Base-by-base conservation (phyloP, 2,797 vertebrate species). In the Florisuga fusca region DNA sequence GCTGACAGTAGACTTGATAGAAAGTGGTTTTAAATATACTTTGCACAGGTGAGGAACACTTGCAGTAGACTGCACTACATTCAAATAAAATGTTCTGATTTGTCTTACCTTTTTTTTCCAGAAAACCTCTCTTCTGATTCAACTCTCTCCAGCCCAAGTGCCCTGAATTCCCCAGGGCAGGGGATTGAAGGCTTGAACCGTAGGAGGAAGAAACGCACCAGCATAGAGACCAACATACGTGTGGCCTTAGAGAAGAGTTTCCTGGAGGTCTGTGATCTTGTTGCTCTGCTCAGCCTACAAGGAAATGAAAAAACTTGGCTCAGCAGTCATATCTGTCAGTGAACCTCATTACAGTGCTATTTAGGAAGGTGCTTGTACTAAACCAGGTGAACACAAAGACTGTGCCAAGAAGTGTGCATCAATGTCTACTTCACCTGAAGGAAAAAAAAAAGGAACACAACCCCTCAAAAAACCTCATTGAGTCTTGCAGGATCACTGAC, bases 171-270 rank as follows among this genome's bases (percentile, higher is more conserved):
- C 88, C 98, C 99, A 43, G 99, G 99, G 97, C 98, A 98, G 97
- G 99, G 99, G 94, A 98, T 99, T 15, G 99, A 99, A 98, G 99
- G 99, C 94, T 98, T 99, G 97, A 99, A 99, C 98, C 99, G 99
- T 89, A 98, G 99, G 98, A 99, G 99, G 94, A 99, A 99, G 98
- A 99, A 99, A 98, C 99, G 99, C 99, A 99, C 99, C 98, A 99
- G 99, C 98, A 99, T 99, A 96, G 99, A 99, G 99, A 99, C 99
- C 98, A 99, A 99, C 99, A 99, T 99, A 97, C 99, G 99, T 98
- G 99, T 99, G 98, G 99, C 99, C 99, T 99, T 99, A 99, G 99
- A 99, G 98, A 99, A 99, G 98, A 99, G 99, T 99, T 99, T 99
- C 98, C 98, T 99, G 98, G 99, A 99, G 99, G 99, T 99, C 88